Base-by-base conservation (phyloP, 2,113 vertebrate species). In the Solenodon paradoxus region DNA sequence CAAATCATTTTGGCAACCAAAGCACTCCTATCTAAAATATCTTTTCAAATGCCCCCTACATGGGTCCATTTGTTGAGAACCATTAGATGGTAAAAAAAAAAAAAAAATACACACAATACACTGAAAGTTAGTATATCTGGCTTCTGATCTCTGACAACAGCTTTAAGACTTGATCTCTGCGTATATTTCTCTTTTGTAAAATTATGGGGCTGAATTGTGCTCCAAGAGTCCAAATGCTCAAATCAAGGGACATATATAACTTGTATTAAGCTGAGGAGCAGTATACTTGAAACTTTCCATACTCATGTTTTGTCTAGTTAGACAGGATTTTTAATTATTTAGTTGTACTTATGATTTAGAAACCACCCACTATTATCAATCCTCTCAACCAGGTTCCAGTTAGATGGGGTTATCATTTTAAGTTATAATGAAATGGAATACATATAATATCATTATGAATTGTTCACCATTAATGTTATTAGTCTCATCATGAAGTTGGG, bases 401-500 rank as follows among this genome's bases (percentile, higher is more conserved):
- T 89, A 90, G 32, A 63, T 75, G 66, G 20, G 49, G 20, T 64
- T 74, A 75, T 51, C 42, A 68, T 55, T 72, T 53, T 57, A 79
- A 93, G 26, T 95, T 92, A 86, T 84, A 92, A 84, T 55, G 69
- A 92, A 92, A 85, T 75, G 55, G 47, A 68, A 72, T 55, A 92
- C 28, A 68, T 30, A 82, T 59, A 63, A 78, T 92, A 53, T 72
- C 51, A 71, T 55, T 92, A 71, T 78, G 30, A 92, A 61, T 78
- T 78, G 16, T 88, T 66, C 32, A 72, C 3, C 12, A 69, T 72
- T 93, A 85, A 93, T 88, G 88, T 84, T 95, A 77, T 84, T 92
- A 74, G 1, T 87, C 40, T n/a, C 30, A 64, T 66, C 55, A 88
- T 75, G 64, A 90, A 88, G 74, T n/a, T 87, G 45, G 26, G 40